Evolutionary conservation across 1,140 invertebrate genomes (phyloP), one percentile per base, ranked within the genome.

Genomic region (Hermetia illucens): DNA sequence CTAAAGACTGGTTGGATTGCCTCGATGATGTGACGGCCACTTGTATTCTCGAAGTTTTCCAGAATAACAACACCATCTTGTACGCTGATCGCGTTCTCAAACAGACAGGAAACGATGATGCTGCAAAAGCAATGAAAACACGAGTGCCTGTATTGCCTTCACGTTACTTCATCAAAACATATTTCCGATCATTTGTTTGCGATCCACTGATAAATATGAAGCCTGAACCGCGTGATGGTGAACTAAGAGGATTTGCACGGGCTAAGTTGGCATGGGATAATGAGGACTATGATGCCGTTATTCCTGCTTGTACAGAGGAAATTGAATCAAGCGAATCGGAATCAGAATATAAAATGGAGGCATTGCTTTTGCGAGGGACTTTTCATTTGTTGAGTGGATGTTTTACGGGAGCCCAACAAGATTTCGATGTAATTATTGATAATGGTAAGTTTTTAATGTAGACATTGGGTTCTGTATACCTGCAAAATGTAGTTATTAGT

Each of bases 11-110:
- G 41, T 71, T 78, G 47, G 68, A 79, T 36, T 79, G 83, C 32
- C 62, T 96, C 27, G 88, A 95, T 69, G 90, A 96, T 70, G 74
- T 93, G 0, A 94, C 90, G 12, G 79, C 84, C 33, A 82, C 87
- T 15, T 94, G 88, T 63, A 80, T 94, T 47, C 62, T 94, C 38
- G 90, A 95, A 66, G 72, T 74, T 42, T 97, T 93, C 62, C 69
- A 76, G 47, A 88, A 89, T 55, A 76, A 80, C 48, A 69, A 63
- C 35, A 79, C 79, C 27, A 62, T 95, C 12, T 56, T 76, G 30
- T 77, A 79, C 57, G 89, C 89, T 13, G 91, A 96, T 63, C 70
- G 80, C 39, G 74, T 94, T 25, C 64, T 95, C 1, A 91, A 90
- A 58, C 64, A 73, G 49, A 64, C 82, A 12, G 80, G 82, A 8